These are phyloP conservation scores for Lasioglossum oenotherae DNA, from an alignment of 2,888 invertebrate species.

Conservation along the genomic window DNA sequence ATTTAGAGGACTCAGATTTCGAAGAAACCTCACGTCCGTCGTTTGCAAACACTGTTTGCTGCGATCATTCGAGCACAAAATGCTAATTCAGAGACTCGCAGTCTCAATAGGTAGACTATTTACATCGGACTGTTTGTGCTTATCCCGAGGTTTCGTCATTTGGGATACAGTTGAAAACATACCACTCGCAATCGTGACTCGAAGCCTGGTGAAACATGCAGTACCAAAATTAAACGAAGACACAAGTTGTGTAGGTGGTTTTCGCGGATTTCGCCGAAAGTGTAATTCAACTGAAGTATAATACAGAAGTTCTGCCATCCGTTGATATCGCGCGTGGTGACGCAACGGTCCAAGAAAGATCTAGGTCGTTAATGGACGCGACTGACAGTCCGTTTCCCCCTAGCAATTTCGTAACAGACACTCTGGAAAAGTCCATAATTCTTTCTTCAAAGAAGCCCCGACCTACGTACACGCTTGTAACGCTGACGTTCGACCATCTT, in stretches of 20 bases:
- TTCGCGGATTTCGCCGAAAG: not conserved
- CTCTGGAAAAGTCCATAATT: not conserved
- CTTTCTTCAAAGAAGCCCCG: constrained; percentile 9
- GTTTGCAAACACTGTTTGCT: not conserved
- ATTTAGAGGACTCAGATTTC: not conserved
- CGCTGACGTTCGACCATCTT: not conserved
- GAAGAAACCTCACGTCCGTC: not conserved
- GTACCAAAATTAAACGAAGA: not conserved
- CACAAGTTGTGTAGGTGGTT: not conserved
- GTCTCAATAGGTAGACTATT: not conserved
- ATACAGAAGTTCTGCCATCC: not conserved
- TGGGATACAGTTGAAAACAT: not conserved
- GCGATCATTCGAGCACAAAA: not conserved
- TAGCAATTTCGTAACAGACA: constrained; percentile 16
- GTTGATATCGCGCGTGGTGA: not conserved
- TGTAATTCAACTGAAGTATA: not conserved
- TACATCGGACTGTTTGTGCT: not conserved
- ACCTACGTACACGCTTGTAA: not conserved
- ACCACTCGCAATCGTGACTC: not conserved
- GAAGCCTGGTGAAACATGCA: not conserved
- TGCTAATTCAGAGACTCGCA: not conserved
- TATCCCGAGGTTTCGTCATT: not conserved
- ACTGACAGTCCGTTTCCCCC: not conserved
- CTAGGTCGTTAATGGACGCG: constrained; percentile 3
- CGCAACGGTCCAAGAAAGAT: not conserved